Evolutionary conservation across 2,888 invertebrate species (phyloP).

Genomic region (Sesia apiformis): DNA sequence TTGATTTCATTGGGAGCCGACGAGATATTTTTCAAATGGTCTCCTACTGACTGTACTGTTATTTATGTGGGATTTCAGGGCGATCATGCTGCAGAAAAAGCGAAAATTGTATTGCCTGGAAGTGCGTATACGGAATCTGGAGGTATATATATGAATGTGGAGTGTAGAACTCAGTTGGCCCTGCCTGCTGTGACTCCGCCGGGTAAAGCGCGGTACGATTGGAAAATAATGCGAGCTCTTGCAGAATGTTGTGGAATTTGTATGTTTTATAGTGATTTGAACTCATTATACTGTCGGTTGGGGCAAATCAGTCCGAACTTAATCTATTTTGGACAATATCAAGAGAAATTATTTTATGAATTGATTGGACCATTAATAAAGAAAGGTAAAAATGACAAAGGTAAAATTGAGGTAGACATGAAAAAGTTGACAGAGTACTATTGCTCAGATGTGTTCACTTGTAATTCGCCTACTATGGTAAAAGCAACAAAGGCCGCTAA

Average conservation of each 20-base stretch:
- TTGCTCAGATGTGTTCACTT: conserved; percentile 51
- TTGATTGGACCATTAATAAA: conserved; percentile 20
- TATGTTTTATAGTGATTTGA: conserved; percentile 36
- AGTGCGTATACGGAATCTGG: conserved; percentile 98
- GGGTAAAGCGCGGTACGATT: conserved; percentile 94
- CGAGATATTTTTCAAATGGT: conserved; percentile 82
- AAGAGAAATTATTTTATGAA: conserved; percentile 33
- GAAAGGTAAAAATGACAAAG: background rate
- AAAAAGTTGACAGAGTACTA: conserved; percentile 44
- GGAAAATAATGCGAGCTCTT: conserved; percentile 89
- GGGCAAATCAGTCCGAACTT: conserved; percentile 54
- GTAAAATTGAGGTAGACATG: conserved; percentile 34
- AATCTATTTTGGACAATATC: conserved; percentile 28
- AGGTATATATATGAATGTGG: conserved; percentile 95
- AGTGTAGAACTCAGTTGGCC: conserved; percentile 94
- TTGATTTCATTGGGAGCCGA: conserved; percentile 95
- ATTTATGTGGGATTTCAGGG: conserved; percentile 97
- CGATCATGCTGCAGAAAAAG: conserved; percentile 90
- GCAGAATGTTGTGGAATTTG: conserved; percentile 42
- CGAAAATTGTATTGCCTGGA: conserved; percentile 93
- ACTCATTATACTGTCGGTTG: conserved; percentile 33
- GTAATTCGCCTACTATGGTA: conserved; percentile 53
- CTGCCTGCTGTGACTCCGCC: conserved; percentile 91
- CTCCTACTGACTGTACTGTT: conserved; percentile 85
- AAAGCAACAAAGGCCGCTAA: conserved; percentile 40